These are phyloP conservation scores for Lasaia peninsularis DNA, from an alignment of 1,140 invertebrate species.

Conservation along the genomic window DNA sequence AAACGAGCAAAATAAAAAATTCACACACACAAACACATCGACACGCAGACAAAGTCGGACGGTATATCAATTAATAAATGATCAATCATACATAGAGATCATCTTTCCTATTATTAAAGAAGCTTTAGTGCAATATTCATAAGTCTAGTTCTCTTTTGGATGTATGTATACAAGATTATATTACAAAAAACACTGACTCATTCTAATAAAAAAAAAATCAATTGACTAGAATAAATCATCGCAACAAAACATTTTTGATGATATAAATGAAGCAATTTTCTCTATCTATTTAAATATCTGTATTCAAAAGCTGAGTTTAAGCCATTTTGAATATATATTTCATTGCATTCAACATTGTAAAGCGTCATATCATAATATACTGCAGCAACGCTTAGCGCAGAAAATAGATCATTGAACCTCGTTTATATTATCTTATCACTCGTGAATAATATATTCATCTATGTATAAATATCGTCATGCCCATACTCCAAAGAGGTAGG, in stretches of 20 bases:
- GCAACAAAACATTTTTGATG: background rate
- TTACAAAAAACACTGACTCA: background rate
- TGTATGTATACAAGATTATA: background rate
- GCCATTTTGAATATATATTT: conserved; percentile 1
- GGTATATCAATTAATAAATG: conserved; percentile 4
- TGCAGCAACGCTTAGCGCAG: background rate
- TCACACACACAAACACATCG: background rate
- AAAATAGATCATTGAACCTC: too few relatives aligned
- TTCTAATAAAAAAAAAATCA: conserved; percentile 4
- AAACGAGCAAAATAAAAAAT: background rate
- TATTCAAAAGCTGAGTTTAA: background rate
- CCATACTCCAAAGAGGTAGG: too few relatives aligned
- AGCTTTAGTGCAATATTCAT: conserved; percentile 9
- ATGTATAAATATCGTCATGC: too few relatives aligned
- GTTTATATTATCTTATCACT: too few relatives aligned
- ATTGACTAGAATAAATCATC: conserved; percentile 5
- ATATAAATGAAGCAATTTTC: background rate
- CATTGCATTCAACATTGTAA: background rate
- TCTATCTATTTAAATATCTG: background rate
- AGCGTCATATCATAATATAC: background rate
- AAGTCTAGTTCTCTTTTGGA: conserved; percentile 4
- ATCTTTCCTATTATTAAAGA: background rate
- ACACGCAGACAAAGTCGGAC: conserved; percentile 10
- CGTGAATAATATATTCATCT: too few relatives aligned
- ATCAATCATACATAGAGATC: background rate